Evolutionary conservation across 2,888 invertebrate genomes (phyloP), one percentile per base, ranked within the genome.

Genomic region (Cheilosia soror): DNA sequence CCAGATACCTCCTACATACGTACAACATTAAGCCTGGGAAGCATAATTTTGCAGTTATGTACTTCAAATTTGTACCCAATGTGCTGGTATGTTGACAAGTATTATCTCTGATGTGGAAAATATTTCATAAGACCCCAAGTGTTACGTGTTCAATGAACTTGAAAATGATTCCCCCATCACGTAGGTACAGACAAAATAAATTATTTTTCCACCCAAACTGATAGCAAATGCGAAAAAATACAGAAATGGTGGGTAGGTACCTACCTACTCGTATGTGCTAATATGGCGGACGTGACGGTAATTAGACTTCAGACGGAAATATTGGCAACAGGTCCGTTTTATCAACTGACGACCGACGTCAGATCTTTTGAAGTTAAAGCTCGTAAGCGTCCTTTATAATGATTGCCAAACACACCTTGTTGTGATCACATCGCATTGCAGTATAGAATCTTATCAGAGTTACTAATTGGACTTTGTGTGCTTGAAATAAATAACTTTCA

Each of bases 61-160:
- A 20, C 47, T 20, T 47, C 7, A 7, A 15, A 15, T 47, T 47
- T 9, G 47, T 20, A 15, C 15, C 5, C 47, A 3, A 20, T 47
- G n/a, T 55, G 29, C 31, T 44, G 49, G 57, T 57, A 33, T 60
- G 15, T 58, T 63, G 49, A 60, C 65, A 68, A 44, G 7, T 31
- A 55, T 72, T 66, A 72, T 82, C 77, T 58, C 27, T 55, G 37
- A 11, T 37, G 40, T 37, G 27, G 31, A 75, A 69, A 76, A 57
- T 63, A 68, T 83, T 78, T 78, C 83, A 73, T 63, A 78, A 83
- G 68, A 75, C 62, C 15, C 11, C 42, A 66, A 68, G 60, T 72
- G 65, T 83, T 83, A 77, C 82, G 82, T 83, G 78, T 78, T 83
- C 72, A 83, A 83, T 78, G 83, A 78, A 83, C 83, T 83, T 83